A percentile compares a stretch with the other conserved stretches of the same genome.
Conservation (phyloP, 2,888 invertebrate genomes). For the Aphelenchoides bicaudatus region DNA sequence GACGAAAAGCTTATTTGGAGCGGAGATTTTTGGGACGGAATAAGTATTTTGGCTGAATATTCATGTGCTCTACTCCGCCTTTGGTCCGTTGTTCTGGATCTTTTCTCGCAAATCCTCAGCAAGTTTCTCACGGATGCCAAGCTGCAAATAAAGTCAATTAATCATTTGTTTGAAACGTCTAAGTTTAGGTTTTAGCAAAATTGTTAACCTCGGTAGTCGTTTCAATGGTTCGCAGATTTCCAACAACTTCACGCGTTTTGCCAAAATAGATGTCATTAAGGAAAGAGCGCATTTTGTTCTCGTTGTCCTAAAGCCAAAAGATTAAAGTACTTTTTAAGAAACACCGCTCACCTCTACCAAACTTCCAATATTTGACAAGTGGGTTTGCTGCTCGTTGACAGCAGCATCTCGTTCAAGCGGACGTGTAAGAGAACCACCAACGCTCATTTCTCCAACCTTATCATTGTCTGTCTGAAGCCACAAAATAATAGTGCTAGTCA, state of each 20-base stretch:
- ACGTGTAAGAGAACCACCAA: constrained; percentile 94
- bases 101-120: constrained; percentile 17
- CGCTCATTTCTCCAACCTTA: constrained; percentile 89
- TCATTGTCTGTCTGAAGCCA: constrained; percentile 94
- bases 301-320: constrained; percentile 75
- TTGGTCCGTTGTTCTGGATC: constrained; percentile 20
- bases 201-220: constrained; percentile 80
- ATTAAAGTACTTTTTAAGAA: constrained; percentile 9
- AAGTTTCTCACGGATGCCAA: constrained; percentile 16
- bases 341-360: constrained; percentile 80
- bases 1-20: too few relatives aligned
- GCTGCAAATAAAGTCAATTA: too few relatives aligned
- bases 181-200: too few relatives aligned
- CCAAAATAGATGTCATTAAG: constrained; percentile 98
- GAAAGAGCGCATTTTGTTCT: constrained; percentile 96
- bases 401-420: constrained; percentile 88
- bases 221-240: constrained; percentile 79
- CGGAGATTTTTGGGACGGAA: too few relatives aligned
- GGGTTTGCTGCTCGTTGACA: constrained; percentile 87
- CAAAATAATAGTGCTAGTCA: constrained; percentile 97
- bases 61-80: too few relatives aligned
- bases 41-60: too few relatives aligned
- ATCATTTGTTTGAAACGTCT: too few relatives aligned
- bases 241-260: constrained; percentile 96
- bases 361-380: constrained; percentile 95